phyloP scores from a whole-genome alignment of 2,113 vertebrate genomes.

The Puntigrus tetrazona region DNA sequence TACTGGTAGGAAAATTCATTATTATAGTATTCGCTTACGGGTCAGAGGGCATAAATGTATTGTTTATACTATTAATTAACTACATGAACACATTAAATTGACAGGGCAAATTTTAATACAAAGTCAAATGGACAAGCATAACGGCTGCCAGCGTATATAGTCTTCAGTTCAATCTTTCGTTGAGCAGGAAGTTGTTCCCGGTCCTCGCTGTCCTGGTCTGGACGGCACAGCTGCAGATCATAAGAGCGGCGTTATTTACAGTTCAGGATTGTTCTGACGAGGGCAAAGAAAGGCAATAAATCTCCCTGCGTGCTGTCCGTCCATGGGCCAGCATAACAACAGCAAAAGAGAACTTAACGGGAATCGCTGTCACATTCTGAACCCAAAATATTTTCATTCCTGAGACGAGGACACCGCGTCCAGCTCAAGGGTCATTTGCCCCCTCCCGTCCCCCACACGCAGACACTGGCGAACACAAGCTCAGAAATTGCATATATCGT shows the following conservation, averaged over 20 bases:
- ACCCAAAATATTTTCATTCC: conserved; percentile 52
- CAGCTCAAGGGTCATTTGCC: conserved; percentile 57
- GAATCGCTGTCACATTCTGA: conserved; percentile 45
- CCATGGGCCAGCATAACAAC: conserved; percentile 37
- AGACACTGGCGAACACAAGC: conserved; percentile 1
- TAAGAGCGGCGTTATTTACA: conserved; percentile 49
- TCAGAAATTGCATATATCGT: neutral
- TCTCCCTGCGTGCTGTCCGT: conserved; percentile 50
- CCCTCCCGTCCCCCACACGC: conserved; percentile 31
- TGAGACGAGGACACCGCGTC: neutral
- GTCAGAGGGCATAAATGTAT: neutral
- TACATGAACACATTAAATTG: neutral
- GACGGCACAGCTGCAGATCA: conserved; percentile 47
- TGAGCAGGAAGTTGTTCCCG: neutral
- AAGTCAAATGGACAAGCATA: neutral
- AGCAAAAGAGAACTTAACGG: conserved; percentile 32
- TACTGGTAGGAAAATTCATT: neutral
- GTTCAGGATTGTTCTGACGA: conserved; percentile 52
- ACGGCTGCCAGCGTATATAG: neutral
- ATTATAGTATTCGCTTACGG: neutral
- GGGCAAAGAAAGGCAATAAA: conserved; percentile 59
- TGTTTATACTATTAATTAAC: neutral
- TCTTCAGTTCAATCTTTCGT: conserved; percentile 20
- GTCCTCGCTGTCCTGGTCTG: conserved; percentile 28
- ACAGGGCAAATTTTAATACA: neutral